Evolutionary conservation across 2,797 vertebrate genomes (phyloP).

Genomic region (Bovichtus diacanthus): DNA sequence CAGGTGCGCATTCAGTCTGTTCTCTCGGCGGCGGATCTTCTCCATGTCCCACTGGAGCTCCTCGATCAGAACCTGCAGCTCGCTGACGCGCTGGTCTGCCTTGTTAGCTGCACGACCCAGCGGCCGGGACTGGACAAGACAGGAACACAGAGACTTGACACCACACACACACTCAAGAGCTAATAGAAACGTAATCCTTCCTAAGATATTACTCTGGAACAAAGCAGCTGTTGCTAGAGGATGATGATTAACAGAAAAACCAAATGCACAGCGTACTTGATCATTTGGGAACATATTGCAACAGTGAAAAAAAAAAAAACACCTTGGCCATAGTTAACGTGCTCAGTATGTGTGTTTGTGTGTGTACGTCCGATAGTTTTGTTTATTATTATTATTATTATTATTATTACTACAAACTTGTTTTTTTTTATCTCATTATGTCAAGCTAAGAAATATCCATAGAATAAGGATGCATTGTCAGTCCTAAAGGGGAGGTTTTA

Average conservation of each 20-base stretch:
- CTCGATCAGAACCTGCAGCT: constrained; percentile 94
- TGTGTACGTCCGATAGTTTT: too few species aligned
- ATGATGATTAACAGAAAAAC: background rate
- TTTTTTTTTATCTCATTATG: too few species aligned
- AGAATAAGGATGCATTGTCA: too few species aligned
- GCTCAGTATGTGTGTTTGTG: too few species aligned
- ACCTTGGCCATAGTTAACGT: too few species aligned
- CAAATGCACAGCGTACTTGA: too few species aligned
- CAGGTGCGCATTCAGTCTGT: constrained; percentile 93
- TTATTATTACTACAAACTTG: too few species aligned
- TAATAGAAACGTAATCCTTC: background rate
- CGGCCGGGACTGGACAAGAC: constrained; percentile 82
- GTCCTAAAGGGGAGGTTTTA: too few species aligned
- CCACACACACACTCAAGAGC: background rate
- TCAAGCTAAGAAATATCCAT: too few species aligned
- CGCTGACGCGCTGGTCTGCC: constrained; percentile 93
- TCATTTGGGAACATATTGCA: too few species aligned
- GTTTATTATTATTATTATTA: too few species aligned
- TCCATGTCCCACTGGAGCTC: constrained; percentile 99
- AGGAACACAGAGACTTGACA: background rate
- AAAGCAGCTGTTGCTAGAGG: background rate
- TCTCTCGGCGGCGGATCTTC: constrained; percentile 95
- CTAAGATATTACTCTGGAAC: background rate
- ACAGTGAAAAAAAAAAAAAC: too few species aligned
- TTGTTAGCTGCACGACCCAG: constrained; percentile 92